These are phyloP conservation scores for Lagopus muta DNA, from an alignment of 2,113 vertebrate genomes.

Conservation along the genomic window DNA sequence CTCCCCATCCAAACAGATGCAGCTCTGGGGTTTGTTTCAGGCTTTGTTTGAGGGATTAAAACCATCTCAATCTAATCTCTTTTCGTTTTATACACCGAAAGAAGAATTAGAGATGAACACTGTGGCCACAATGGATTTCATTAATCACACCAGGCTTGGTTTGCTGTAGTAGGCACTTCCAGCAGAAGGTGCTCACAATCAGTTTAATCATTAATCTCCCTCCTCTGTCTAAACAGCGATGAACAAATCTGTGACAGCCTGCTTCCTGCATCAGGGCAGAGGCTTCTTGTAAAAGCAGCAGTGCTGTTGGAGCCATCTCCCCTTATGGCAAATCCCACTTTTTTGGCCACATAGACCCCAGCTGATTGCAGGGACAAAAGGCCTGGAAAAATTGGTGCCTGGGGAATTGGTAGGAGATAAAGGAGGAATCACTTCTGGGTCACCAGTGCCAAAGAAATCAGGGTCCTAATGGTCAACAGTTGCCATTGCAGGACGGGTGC, in stretches of 20 bases:
- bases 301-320: neutral
- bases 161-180: constrained; percentile 47
- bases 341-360: neutral
- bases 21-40: neutral
- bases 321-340: neutral
- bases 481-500: accelerated
- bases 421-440: neutral
- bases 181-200: constrained; percentile 64
- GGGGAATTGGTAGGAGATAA: constrained; percentile 7
- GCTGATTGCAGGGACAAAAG: constrained; percentile 14
- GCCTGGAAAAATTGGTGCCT: neutral
- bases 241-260: neutral
- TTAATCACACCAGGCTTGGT: constrained; percentile 47
- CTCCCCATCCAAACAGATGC: neutral
- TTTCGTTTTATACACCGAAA: constrained; percentile 39
- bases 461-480: neutral
- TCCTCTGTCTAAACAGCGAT: neutral
- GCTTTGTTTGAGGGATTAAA: constrained; percentile 57
- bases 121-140: constrained; percentile 44
- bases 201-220: constrained; percentile 29
- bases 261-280: accelerated
- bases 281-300: neutral
- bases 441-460: neutral
- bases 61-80: constrained; percentile 50
- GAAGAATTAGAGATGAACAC: constrained; percentile 51